phyloP scores from a whole-genome alignment of 2,797 vertebrate genomes.

The Chiloscyllium punctatum region DNA sequence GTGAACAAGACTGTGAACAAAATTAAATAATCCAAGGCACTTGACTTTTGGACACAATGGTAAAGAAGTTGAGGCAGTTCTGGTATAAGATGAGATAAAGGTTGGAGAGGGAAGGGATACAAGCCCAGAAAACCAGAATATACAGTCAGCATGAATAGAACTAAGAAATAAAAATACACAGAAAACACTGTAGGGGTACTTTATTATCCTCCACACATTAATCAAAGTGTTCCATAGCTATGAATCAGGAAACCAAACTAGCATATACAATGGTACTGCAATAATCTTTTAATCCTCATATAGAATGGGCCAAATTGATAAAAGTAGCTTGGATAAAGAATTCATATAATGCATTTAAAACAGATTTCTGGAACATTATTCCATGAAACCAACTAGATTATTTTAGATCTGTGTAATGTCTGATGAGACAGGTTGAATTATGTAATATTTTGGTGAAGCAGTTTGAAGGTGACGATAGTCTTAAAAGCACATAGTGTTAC shows the following conservation, averaged over 20 bases:
- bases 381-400: not conserved
- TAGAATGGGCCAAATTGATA: not conserved
- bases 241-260: not conserved
- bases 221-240: not conserved
- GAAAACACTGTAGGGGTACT: not conserved
- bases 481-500: not conserved
- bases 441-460: not conserved
- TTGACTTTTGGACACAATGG: not conserved
- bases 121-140: not conserved
- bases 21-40: not conserved
- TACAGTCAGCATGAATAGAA: not conserved
- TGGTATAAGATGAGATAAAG: not conserved
- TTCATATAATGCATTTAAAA: not conserved
- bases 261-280: too few species aligned
- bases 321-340: not conserved
- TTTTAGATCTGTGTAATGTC: not conserved
- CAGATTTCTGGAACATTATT: not conserved
- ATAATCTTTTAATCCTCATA: too few species aligned
- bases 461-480: not conserved
- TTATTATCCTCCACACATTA: not conserved
- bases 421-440: not conserved
- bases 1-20: not conserved
- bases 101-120: not conserved
- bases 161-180: not conserved
- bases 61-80: not conserved